These are phyloP conservation scores for Ptychobarbus kaznakovi DNA, from an alignment of 2,797 vertebrate genomes.

Conservation along the genomic window DNA sequence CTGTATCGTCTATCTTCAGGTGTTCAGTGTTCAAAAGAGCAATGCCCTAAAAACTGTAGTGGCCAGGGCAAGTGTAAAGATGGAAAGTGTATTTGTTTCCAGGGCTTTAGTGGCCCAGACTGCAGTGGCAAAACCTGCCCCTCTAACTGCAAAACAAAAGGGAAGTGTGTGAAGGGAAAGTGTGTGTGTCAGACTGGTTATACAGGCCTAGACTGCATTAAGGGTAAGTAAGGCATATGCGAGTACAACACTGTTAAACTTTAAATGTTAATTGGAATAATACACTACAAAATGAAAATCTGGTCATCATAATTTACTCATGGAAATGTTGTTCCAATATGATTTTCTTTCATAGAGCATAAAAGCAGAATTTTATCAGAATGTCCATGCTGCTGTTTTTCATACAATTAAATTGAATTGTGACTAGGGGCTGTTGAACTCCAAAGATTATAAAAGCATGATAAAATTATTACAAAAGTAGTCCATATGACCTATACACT, in stretches of 20 bases:
- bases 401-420: background rate
- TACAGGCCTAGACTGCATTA: slow-evolving; percentile 67
- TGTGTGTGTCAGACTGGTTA: slow-evolving; percentile 73
- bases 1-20: slow-evolving; percentile 66
- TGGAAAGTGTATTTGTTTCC: slow-evolving; percentile 82
- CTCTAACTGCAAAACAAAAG: slow-evolving; percentile 67
- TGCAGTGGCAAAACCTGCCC: slow-evolving; percentile 76
- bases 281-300: background rate
- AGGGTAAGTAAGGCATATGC: slow-evolving; percentile 67
- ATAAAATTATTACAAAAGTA: background rate
- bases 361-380: too few species aligned
- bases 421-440: background rate
- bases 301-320: background rate
- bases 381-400: background rate
- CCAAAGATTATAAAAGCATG: background rate
- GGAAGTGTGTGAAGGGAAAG: slow-evolving; percentile 70
- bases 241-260: background rate
- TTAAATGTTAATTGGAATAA: background rate
- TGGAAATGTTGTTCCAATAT: background rate
- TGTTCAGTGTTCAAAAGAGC: slow-evolving; percentile 74
- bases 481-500: background rate
- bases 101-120: slow-evolving; percentile 80
- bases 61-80: slow-evolving; percentile 81
- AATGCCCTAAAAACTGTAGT: slow-evolving; percentile 80
- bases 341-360: background rate